phyloP scores from a whole-genome alignment of 37 sponge, comb jelly and placozoan genomes.

The Halichondria panicea region DNA sequence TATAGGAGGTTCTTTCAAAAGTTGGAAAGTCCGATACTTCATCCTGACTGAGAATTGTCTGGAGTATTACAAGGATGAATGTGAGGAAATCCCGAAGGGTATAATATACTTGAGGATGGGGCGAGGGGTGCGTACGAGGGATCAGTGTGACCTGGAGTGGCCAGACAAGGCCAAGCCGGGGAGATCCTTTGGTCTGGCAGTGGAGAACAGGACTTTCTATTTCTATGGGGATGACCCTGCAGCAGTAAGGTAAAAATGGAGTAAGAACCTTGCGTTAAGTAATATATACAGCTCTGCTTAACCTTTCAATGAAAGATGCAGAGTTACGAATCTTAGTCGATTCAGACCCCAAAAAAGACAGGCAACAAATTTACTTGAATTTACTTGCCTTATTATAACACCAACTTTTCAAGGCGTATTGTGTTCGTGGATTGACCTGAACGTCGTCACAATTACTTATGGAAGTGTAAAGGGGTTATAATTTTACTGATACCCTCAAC shows the following conservation, averaged over 20 bases:
- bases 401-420: no score
- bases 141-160: conserved; percentile 45
- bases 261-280: no score
- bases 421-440: no score
- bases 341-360: no score
- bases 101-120: conserved; percentile 53
- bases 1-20: conserved; percentile 53
- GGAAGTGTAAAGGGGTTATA: no score
- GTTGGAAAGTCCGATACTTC: conserved; percentile 69
- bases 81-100: conserved; percentile 40
- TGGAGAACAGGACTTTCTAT: conserved; percentile 57
- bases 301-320: no score
- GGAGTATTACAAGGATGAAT: conserved; percentile 45
- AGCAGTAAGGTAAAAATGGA: conserved; percentile 50
- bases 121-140: conserved; percentile 39
- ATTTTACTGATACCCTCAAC: no score
- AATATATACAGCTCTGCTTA: no score
- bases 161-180: conserved; percentile 32
- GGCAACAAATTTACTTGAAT: no score
- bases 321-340: no score
- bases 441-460: no score
- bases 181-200: conserved; percentile 53
- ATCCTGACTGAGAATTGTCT: conserved; percentile 37
- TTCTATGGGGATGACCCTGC: conserved; percentile 41
- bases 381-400: no score